Evolutionary conservation across 2,888 invertebrate genomes (phyloP).

Genomic region (Parnassius smintheus): DNA sequence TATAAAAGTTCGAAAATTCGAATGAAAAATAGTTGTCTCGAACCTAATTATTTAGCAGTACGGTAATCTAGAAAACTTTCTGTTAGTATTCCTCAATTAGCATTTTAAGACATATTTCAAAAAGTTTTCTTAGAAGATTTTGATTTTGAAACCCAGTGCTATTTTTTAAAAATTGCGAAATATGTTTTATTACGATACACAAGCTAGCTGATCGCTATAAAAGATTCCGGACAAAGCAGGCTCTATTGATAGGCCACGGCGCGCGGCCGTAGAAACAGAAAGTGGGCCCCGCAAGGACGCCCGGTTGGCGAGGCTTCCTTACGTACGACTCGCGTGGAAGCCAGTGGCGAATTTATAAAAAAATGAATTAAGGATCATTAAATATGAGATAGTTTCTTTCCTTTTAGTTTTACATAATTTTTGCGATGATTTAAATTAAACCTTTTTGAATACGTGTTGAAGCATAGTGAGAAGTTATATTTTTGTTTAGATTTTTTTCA

Average conservation of each 20-base stretch:
- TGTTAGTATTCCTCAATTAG: too few species aligned
- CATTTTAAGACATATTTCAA: too few species aligned
- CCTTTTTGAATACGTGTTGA: too few species aligned
- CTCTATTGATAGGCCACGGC: constrained; percentile 47
- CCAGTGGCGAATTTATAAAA: constrained; percentile 13
- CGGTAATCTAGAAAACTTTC: too few species aligned
- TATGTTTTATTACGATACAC: background rate
- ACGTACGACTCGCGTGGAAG: constrained; percentile 21
- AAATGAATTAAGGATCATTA: background rate
- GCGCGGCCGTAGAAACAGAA: constrained; percentile 60
- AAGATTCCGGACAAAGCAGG: constrained; percentile 32
- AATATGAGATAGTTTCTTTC: too few species aligned
- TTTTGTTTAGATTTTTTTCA: too few species aligned
- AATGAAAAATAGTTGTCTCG: too few species aligned
- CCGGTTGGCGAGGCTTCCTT: constrained; percentile 49
- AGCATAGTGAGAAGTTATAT: too few species aligned
- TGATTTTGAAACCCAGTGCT: background rate
- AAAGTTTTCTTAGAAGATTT: background rate
- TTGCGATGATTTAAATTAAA: too few species aligned
- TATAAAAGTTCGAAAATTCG: too few species aligned
- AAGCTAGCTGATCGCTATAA: constrained; percentile 5
- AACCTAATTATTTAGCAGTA: too few species aligned
- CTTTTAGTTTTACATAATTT: too few species aligned
- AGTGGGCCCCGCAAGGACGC: constrained; percentile 71
- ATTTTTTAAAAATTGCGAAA: background rate